Evolutionary conservation across 2,888 invertebrate genomes (phyloP).

Genomic region (Agonopterix arenella): DNA sequence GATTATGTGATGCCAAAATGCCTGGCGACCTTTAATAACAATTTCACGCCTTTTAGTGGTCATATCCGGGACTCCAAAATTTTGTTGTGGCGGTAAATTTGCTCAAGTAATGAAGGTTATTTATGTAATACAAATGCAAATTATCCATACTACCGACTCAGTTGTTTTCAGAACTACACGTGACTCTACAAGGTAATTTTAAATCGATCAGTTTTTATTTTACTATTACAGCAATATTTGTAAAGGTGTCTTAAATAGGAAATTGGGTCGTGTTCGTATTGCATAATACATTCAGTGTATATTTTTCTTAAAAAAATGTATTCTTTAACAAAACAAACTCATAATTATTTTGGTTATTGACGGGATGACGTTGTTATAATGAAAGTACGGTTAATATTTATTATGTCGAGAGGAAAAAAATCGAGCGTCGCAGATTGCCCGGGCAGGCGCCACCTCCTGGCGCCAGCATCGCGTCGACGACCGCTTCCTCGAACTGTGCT

Average conservation of each 20-base stretch:
- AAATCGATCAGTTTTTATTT: conserved; percentile 1
- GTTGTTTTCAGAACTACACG: conserved; percentile 1
- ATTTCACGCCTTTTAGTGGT: no score
- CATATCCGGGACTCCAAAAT: neutral
- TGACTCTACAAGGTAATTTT: neutral
- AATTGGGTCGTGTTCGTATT: conserved; percentile 8
- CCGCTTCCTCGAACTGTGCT: conserved; percentile 61
- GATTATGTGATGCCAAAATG: no score
- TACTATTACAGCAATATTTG: conserved; percentile 5
- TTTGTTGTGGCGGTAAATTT: no score
- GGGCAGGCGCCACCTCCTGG: conserved; percentile 56
- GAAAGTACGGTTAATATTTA: conserved; percentile 42
- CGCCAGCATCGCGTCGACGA: conserved; percentile 46
- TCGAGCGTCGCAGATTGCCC: conserved; percentile 35
- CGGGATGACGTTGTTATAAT: conserved; percentile 6
- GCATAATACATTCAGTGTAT: conserved; percentile 2
- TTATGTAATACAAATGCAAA: conserved; percentile 3
- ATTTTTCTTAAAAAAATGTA: no score
- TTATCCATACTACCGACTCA: neutral
- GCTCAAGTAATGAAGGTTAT: conserved; percentile 2
- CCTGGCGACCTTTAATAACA: no score
- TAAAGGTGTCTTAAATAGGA: conserved; percentile 10
- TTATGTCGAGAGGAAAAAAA: conserved; percentile 40
- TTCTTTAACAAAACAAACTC: no score
- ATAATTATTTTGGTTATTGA: no score